Evolutionary conservation across 1,140 invertebrate species (phyloP).

Genomic region (Drosophila baimaii): DNA sequence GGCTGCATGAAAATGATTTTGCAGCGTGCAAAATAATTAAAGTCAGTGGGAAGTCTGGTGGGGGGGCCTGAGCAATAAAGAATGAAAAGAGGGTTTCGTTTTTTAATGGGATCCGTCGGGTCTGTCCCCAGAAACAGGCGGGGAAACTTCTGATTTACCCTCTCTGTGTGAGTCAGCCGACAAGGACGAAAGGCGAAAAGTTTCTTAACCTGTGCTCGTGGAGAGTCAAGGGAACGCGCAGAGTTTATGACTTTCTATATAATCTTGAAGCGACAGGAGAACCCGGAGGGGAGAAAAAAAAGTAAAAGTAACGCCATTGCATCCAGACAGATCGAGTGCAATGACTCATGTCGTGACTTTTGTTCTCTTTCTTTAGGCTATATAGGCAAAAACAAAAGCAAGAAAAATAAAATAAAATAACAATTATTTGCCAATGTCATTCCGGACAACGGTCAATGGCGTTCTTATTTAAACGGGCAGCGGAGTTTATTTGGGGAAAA

Average conservation of each 20-base stretch:
- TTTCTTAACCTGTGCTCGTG: constrained; percentile 47
- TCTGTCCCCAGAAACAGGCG: too few relatives aligned
- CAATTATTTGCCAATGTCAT: constrained; percentile 67
- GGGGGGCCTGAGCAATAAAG: constrained; percentile 33
- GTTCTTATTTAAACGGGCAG: constrained; percentile 16
- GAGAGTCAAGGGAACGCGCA: constrained; percentile 20
- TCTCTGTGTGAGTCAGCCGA: constrained; percentile 31
- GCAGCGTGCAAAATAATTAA: constrained; percentile 67
- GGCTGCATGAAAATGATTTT: constrained; percentile 34
- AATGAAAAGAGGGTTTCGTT: constrained; percentile 30
- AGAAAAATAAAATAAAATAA: constrained; percentile 31
- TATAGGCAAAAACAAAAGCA: constrained; percentile 57
- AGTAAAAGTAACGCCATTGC: constrained; percentile 63
- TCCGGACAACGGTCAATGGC: constrained; percentile 74
- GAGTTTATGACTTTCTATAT: constrained; percentile 56
- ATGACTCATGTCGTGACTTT: constrained; percentile 79
- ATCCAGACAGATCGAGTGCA: constrained; percentile 60
- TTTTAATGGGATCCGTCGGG: constrained; percentile 4
- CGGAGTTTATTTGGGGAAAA: constrained; percentile 19
- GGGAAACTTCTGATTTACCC: constrained; percentile 24
- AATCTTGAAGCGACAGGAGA: constrained; percentile 20
- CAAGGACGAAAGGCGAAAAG: constrained; percentile 44
- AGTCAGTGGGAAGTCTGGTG: constrained; percentile 24
- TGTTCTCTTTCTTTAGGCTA: constrained; percentile 77
- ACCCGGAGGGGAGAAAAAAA: constrained; percentile 52